These are phyloP conservation scores for Strigamia transsilvanica DNA, from an alignment of 2,888 invertebrate genomes.

Conservation along the genomic window DNA sequence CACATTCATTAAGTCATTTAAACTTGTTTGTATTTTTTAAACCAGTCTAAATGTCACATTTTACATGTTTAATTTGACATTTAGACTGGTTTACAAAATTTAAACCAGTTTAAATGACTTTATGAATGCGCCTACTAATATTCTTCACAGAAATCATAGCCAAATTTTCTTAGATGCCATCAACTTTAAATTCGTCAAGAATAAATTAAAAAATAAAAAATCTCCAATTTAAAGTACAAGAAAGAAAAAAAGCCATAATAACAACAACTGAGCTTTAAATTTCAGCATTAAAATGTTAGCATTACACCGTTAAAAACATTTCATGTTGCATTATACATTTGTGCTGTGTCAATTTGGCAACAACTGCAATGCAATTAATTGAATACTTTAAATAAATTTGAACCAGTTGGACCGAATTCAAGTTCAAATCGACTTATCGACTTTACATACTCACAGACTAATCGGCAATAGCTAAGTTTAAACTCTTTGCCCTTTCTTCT, in stretches of 20 bases:
- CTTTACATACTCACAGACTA: not conserved
- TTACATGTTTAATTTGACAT: too few species aligned
- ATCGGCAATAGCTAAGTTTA: constrained; percentile 7
- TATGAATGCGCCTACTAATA: too few species aligned
- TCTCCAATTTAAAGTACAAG: too few species aligned
- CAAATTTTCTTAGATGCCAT: too few species aligned
- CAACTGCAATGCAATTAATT: not conserved
- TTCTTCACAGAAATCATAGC: too few species aligned
- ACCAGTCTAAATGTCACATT: too few species aligned
- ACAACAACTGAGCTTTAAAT: not conserved
- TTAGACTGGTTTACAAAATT: too few species aligned
- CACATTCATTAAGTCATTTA: too few species aligned
- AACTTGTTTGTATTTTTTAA: too few species aligned
- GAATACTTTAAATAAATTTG: not conserved
- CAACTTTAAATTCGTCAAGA: too few species aligned
- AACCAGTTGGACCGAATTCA: not conserved
- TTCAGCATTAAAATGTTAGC: not conserved
- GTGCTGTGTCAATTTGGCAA: constrained; percentile 7
- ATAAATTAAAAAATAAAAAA: too few species aligned
- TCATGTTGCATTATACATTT: not conserved
- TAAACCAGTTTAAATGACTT: too few species aligned
- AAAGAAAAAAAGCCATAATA: not conserved
- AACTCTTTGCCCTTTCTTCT: constrained; percentile 4
- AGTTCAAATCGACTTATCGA: not conserved
- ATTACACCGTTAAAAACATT: not conserved